A percentile compares a stretch with the other conserved stretches of the same genome.
These are phyloP conservation scores for Nymphalis polychloros DNA, from an alignment of 2,888 invertebrate species.

Conservation along the genomic window DNA sequence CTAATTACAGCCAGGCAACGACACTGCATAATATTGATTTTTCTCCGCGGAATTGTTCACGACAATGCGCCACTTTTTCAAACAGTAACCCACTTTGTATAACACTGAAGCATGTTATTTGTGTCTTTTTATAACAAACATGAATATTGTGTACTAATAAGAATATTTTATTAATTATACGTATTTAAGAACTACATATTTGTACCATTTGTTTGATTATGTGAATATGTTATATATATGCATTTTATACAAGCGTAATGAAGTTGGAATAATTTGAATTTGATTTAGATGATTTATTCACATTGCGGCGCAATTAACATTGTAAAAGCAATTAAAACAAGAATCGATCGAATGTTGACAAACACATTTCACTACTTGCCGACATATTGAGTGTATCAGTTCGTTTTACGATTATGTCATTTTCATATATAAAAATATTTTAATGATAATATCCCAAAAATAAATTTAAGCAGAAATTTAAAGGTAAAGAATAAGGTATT, in stretches of 20 bases:
- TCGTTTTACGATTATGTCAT: slow-evolving; percentile 35
- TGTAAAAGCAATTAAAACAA: slow-evolving; percentile 44
- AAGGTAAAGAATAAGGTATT: neutral
- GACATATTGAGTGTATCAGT: slow-evolving; percentile 43
- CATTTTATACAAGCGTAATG: slow-evolving; percentile 1
- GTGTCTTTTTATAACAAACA: neutral
- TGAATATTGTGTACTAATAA: slow-evolving; percentile 11
- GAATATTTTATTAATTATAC: slow-evolving; percentile 31
- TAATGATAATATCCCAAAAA: neutral
- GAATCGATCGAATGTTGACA: slow-evolving; percentile 75
- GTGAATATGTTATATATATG: slow-evolving; percentile 6
- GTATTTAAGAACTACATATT: slow-evolving; percentile 25
- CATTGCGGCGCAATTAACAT: slow-evolving; percentile 32
- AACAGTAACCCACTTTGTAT: slow-evolving; percentile 22
- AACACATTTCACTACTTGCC: slow-evolving; percentile 57
- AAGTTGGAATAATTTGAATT: slow-evolving; percentile 11
- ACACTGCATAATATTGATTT: slow-evolving; percentile 61
- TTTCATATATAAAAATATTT: neutral
- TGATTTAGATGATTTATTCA: slow-evolving; percentile 33
- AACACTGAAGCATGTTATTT: slow-evolving; percentile 13
- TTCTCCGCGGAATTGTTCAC: slow-evolving; percentile 39
- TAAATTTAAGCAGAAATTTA: neutral
- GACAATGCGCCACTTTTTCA: slow-evolving; percentile 36
- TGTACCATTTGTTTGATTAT: slow-evolving; percentile 30
- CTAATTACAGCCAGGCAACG: slow-evolving; percentile 54